A percentile compares a stretch with the other conserved stretches of the same genome.
These are phyloP conservation scores for Trematomus loennbergii DNA, from an alignment of 2,113 vertebrate species.

Conservation along the genomic window DNA sequence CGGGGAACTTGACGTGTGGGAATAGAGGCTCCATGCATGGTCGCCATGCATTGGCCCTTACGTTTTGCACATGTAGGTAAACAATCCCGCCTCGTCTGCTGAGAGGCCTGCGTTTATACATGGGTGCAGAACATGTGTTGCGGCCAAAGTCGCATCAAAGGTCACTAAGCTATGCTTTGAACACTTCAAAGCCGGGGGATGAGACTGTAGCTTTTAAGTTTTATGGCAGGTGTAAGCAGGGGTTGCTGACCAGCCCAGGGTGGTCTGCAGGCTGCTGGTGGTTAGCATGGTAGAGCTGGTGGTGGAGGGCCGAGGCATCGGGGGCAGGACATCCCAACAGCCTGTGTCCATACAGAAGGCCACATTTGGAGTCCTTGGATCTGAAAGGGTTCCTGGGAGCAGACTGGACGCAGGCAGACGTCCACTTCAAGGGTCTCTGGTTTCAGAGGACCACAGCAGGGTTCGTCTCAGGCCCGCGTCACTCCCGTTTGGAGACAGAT, in stretches of 20 bases:
- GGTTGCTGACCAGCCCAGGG: constrained; percentile 91
- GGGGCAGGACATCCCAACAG: constrained; percentile 78
- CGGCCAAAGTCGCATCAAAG: constrained; percentile 92
- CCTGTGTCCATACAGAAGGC: constrained; percentile 86
- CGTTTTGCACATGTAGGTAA: constrained; percentile 86
- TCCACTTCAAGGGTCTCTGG: constrained; percentile 99
- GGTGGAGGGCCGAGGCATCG: constrained; percentile 38
- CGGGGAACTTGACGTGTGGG: constrained; percentile 66
- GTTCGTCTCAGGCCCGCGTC: constrained; percentile 85
- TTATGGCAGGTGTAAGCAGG: constrained; percentile 96
- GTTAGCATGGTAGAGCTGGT: constrained; percentile 63
- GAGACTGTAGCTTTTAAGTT: constrained; percentile 93
- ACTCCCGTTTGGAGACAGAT: constrained; percentile 82
- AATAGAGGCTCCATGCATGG: constrained; percentile 81
- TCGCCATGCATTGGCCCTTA: constrained; percentile 81
- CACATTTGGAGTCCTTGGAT: constrained; percentile 83
- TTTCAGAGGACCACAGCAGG: constrained; percentile 98
- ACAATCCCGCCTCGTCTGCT: constrained; percentile 83
- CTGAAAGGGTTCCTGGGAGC: constrained; percentile 85
- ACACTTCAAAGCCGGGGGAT: constrained; percentile 93
- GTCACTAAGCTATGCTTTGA: constrained; percentile 90
- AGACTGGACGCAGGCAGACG: constrained; percentile 89
- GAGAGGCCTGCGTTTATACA: constrained; percentile 85
- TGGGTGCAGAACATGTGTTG: constrained; percentile 90
- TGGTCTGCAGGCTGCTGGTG: constrained; percentile 83